A percentile compares a stretch with the other conserved stretches of the same genome.
Conservation (phyloP, 2,888 invertebrate species). For the Meteorus cinctellus region DNA sequence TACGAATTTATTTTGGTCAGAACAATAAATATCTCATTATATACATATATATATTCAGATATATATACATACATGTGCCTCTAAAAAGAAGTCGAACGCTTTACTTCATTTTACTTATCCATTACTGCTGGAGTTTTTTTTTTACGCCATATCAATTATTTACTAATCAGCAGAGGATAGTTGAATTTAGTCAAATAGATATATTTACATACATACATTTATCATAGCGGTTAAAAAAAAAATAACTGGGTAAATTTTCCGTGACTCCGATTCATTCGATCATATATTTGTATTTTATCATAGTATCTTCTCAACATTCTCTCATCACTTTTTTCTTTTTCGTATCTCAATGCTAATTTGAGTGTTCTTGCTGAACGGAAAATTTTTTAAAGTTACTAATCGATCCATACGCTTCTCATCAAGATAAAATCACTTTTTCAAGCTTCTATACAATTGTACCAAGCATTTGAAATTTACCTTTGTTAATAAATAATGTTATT, state of each 20-base stretch:
- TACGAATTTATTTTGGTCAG: conserved; percentile 56
- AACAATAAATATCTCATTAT: conserved; percentile 24
- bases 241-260: not conserved
- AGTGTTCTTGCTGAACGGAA: not conserved
- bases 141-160: conserved; percentile 14
- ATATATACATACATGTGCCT: conserved; percentile 14
- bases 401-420: not conserved
- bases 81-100: conserved; percentile 50
- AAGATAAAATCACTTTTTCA: conserved; percentile 18
- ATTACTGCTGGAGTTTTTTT: conserved; percentile 35
- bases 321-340: conserved; percentile 42
- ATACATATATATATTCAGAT: not conserved
- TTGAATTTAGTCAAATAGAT: conserved; percentile 11
- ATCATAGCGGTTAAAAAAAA: not conserved
- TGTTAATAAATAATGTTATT: conserved; percentile 32
- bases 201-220: not conserved
- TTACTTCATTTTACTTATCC: conserved; percentile 36
- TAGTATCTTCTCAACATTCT: not conserved
- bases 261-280: not conserved
- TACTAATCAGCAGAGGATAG: conserved; percentile 47
- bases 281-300: not conserved
- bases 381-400: not conserved
- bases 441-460: conserved; percentile 34
- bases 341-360: conserved; percentile 18
- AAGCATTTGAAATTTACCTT: conserved; percentile 20